Evolutionary conservation across 2,797 vertebrate genomes (phyloP), one percentile per base, ranked within the genome.

Genomic region (Muscicapa comitata): DNA sequence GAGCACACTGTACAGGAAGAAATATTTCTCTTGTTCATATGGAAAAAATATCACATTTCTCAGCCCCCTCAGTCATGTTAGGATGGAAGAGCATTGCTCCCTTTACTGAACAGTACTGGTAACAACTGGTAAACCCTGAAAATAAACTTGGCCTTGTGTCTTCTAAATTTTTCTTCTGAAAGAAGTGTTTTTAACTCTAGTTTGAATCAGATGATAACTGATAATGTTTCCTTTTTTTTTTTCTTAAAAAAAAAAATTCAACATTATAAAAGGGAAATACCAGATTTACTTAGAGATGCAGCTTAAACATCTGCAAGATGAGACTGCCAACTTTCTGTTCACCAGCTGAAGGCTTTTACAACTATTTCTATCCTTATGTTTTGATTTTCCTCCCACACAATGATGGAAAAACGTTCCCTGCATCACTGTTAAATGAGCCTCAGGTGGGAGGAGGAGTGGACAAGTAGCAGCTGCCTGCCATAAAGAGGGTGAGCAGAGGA

Each of bases 381-480:
- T 89, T 58, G 45, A 37, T 63, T 72, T 29, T 47, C 25, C 24
- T 79, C 75, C 84, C 47, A 47, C 6, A 2, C 8, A 5, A 3
- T 17, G 33, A 45, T 17, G 4, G 55, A 11, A 66, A 53, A 77
- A 37, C 8, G 3, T 65, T 31, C 50, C 55, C n/a, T 13, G 9
- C 4, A 3, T 50, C 48, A 45, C 58, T 15, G 19, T 29, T 57
- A 80, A 88, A 96, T 45, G 58, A 89, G 78, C 66, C 63, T 43
- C 97, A 97, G 97, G 95, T 97, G 96, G 78, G 42, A 74, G 67
- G 58, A 50, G 93, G 91, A 65, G 92, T 71, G 85, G 92, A 77
- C 40, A 72, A 47, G 61, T 0, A 47, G 77, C 81, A 90, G 67
- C 72, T 94, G 71, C 15, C 23, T 57, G 45, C 73, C 77, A 96